These are phyloP conservation scores for Pterostichus madidus DNA, from an alignment of 2,888 invertebrate genomes.

Conservation along the genomic window DNA sequence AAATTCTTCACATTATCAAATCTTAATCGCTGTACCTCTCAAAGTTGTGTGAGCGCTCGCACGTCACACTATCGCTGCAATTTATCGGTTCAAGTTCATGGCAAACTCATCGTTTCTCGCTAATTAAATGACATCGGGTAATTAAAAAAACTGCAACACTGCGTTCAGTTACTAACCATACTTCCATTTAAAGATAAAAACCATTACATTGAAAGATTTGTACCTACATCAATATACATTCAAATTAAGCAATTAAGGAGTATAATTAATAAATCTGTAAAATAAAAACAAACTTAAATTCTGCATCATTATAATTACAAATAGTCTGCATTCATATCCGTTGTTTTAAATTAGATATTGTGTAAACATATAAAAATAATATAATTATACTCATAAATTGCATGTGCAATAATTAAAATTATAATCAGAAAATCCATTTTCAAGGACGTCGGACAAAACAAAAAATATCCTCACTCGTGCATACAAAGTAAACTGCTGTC, in stretches of 20 bases:
- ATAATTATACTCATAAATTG: conserved; percentile 39
- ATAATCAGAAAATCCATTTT: conserved; percentile 5
- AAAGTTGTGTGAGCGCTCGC: conserved; percentile 20
- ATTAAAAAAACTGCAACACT: conserved; percentile 37
- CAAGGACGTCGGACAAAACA: conserved; percentile 19
- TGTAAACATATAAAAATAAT: conserved; percentile 39
- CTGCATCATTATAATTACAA: conserved; percentile 36
- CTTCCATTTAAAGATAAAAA: conserved; percentile 20
- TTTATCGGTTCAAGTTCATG: conserved; percentile 14
- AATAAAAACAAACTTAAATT: conserved; percentile 8
- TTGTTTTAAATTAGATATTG: conserved; percentile 35
- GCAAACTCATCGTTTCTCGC: conserved; percentile 25
- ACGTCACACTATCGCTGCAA: conserved; percentile 13
- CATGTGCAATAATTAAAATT: conserved; percentile 40
- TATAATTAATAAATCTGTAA: conserved; percentile 20
- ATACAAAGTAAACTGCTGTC: neutral
- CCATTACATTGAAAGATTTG: conserved; percentile 31
- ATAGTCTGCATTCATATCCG: conserved; percentile 8
- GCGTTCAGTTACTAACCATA: conserved; percentile 1
- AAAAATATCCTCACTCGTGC: neutral
- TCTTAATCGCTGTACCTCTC: conserved; percentile 43
- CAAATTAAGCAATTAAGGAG: conserved; percentile 31
- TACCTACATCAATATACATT: conserved; percentile 7
- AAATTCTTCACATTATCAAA: conserved; percentile 62
- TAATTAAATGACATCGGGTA: conserved; percentile 30